These are phyloP conservation scores for Phyllostomus discolor DNA, from an alignment of 2,113 vertebrate species.

Conservation along the genomic window DNA sequence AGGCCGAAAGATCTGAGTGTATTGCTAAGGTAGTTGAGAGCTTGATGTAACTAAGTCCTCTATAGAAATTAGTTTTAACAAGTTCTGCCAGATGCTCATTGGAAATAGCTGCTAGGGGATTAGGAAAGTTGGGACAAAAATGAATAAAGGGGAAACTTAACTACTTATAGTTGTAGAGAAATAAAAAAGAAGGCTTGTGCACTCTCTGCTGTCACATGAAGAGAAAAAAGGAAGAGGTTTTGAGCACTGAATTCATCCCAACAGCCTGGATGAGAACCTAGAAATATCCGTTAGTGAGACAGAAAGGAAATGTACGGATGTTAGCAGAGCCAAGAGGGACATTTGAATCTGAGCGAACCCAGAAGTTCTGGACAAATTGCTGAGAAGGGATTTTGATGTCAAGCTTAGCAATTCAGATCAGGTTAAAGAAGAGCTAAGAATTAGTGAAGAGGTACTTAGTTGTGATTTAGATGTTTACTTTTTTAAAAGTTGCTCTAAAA, in stretches of 20 bases:
- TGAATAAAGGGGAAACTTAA: constrained; percentile 10
- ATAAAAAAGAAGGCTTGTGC: background rate
- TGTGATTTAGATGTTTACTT: background rate
- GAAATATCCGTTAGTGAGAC: background rate
- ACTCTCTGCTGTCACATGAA: background rate
- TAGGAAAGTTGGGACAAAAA: constrained; percentile 9
- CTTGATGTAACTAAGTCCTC: constrained; percentile 25
- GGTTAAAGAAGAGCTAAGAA: constrained; percentile 9
- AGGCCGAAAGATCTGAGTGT: background rate
- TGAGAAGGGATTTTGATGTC: constrained; percentile 1
- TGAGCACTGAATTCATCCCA: background rate
- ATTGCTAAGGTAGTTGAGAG: background rate
- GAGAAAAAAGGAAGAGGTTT: background rate
- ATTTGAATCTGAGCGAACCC: background rate
- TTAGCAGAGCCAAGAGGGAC: background rate
- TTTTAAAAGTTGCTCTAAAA: constrained; percentile 12
- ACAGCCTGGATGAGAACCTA: background rate
- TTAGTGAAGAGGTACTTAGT: background rate
- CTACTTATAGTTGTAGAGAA: background rate
- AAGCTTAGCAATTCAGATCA: constrained; percentile 3
- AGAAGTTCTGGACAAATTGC: background rate
- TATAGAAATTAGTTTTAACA: constrained; percentile 18
- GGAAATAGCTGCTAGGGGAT: constrained; percentile 3
- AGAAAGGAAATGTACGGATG: background rate
- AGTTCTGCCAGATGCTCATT: constrained; percentile 31